Percentiles rank a stretch among this genome's conserved stretches.
Evolutionary conservation across 1,140 invertebrate genomes (phyloP).

Genomic region (Meloidogyne chitwoodi): DNA sequence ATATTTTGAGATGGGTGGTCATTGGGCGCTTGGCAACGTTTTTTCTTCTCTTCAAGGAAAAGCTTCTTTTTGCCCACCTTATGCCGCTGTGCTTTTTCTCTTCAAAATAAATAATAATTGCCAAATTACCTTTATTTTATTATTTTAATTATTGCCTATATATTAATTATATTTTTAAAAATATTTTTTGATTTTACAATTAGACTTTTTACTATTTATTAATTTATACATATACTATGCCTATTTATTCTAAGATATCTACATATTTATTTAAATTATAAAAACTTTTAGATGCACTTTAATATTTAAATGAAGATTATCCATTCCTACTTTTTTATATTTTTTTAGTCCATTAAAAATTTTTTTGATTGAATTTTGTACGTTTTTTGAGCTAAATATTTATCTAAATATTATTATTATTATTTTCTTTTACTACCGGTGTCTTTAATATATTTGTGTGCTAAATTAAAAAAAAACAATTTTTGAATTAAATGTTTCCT

Average conservation of each 20-base stretch:
- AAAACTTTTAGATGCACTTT: neutral
- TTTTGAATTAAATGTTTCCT: slow-evolving; percentile 1
- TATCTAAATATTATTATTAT: neutral
- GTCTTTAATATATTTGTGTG: neutral
- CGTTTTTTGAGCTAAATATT: neutral
- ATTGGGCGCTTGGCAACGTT: neutral
- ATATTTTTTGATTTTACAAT: too few relatives aligned
- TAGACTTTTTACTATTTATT: too few relatives aligned
- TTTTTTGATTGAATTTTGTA: neutral
- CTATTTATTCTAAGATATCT: too few relatives aligned
- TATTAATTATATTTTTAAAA: too few relatives aligned
- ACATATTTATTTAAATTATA: too few relatives aligned
- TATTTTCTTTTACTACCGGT: neutral
- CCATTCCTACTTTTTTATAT: neutral
- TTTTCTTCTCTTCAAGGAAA: neutral
- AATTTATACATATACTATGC: too few relatives aligned
- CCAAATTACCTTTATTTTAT: neutral
- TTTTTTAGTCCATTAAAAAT: neutral
- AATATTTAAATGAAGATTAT: neutral
- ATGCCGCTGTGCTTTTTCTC: neutral
- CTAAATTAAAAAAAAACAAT: too few relatives aligned
- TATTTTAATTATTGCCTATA: too few relatives aligned
- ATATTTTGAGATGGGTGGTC: neutral
- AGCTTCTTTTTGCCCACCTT: neutral
- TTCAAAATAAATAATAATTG: neutral